Percentiles rank a stretch among this genome's conserved stretches.
These are phyloP conservation scores for Bicyclus anynana DNA, from an alignment of 1,140 invertebrate species.

Conservation along the genomic window DNA sequence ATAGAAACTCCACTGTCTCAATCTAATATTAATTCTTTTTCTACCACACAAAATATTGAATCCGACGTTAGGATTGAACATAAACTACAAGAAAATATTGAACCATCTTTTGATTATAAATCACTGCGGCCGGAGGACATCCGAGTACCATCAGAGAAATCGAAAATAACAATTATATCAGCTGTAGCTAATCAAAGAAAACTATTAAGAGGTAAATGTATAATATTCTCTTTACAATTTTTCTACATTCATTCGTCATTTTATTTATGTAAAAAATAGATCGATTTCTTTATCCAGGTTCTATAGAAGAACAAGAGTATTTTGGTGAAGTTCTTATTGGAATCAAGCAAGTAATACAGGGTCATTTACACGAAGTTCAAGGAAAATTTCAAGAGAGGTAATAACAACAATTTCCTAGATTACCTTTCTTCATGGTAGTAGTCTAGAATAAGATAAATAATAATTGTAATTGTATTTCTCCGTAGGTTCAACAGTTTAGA, in stretches of 20 bases:
- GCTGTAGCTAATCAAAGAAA: slow-evolving; percentile 72
- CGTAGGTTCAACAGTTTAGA: slow-evolving; percentile 84
- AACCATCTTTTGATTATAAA: slow-evolving; percentile 53
- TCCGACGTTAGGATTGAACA: slow-evolving; percentile 44
- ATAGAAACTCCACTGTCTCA: slow-evolving; percentile 18
- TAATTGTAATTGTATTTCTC: neutral
- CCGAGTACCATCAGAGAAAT: slow-evolving; percentile 69
- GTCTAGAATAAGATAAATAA: no score
- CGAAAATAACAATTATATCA: slow-evolving; percentile 69
- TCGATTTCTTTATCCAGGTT: slow-evolving; percentile 55
- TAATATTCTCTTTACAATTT: slow-evolving; percentile 2
- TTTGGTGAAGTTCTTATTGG: slow-evolving; percentile 85
- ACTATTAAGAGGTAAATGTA: slow-evolving; percentile 61
- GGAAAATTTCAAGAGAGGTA: slow-evolving; percentile 81
- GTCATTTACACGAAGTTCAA: slow-evolving; percentile 82
- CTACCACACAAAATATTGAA: slow-evolving; percentile 30
- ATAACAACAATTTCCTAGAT: slow-evolving; percentile 1
- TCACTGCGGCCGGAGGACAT: slow-evolving; percentile 70
- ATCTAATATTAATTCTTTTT: slow-evolving; percentile 25
- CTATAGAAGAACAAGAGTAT: slow-evolving; percentile 84
- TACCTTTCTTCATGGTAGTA: neutral
- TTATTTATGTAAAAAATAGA: neutral
- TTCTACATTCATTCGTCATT: neutral
- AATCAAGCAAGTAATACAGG: slow-evolving; percentile 87
- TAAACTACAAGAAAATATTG: slow-evolving; percentile 44